phyloP scores from a whole-genome alignment of 2,888 invertebrate genomes.

The Troilus luridus region DNA sequence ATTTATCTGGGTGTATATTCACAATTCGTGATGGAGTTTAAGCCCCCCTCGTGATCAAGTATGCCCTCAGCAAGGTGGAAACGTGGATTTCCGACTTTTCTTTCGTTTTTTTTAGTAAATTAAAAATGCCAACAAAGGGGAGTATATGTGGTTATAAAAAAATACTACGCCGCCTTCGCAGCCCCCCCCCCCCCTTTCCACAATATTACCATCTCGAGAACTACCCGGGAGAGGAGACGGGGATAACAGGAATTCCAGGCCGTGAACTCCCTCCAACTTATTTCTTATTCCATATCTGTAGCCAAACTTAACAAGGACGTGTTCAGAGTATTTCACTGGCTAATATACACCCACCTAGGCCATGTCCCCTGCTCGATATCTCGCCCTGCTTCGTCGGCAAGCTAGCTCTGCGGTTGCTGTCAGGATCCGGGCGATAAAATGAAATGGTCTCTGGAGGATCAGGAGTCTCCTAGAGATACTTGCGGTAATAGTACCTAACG shows the following conservation, averaged over 20 bases:
- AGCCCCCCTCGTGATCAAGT: not conserved
- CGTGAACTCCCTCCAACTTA: not conserved
- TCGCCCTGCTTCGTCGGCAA: not conserved
- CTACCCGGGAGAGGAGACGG: not conserved
- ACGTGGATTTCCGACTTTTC: not conserved
- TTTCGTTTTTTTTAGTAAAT: not conserved
- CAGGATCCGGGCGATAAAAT: not conserved
- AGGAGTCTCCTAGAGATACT: not conserved
- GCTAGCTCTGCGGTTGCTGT: not conserved
- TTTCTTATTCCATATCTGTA: constrained; percentile 49
- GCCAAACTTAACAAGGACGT: constrained; percentile 39
- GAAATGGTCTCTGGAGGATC: not conserved
- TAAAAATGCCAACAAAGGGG: constrained; percentile 14
- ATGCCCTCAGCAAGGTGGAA: not conserved
- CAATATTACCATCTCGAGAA: constrained; percentile 18
- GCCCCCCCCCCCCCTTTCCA: not conserved
- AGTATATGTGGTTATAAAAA: not conserved
- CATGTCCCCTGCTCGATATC: not conserved
- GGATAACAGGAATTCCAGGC: constrained; percentile 9
- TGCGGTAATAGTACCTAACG: not conserved
- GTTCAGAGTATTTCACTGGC: not conserved
- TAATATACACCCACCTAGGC: constrained; percentile 23
- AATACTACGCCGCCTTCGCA: not conserved
- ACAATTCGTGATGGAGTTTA: not conserved
- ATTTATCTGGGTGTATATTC: not conserved